Percentiles rank a stretch among this genome's conserved stretches.
Evolutionary conservation across 2,797 vertebrate genomes (phyloP).

Genomic region (Acanthis flammea): DNA sequence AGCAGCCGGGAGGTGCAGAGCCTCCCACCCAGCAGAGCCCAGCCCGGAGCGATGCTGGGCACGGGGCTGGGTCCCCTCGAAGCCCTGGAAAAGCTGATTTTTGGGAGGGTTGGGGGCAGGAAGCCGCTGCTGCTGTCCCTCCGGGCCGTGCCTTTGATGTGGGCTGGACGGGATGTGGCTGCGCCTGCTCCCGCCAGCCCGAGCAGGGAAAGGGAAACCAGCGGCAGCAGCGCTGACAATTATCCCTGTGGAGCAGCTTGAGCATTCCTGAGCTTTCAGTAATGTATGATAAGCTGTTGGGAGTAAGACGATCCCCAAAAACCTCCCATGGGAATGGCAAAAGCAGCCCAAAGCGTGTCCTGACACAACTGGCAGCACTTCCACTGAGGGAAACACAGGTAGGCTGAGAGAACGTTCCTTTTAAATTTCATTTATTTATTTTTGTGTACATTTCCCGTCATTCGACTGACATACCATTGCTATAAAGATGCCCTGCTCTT

Average conservation of each 20-base stretch:
- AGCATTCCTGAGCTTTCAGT: background rate
- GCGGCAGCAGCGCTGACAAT: background rate
- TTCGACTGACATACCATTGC: constrained; percentile 60
- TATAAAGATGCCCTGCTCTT: constrained; percentile 61
- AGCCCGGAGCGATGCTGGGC: accelerated
- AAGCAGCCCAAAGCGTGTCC: background rate
- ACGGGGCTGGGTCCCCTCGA: background rate
- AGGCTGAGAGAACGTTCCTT: background rate
- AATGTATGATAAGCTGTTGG: background rate
- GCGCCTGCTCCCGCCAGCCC: background rate
- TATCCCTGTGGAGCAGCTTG: background rate
- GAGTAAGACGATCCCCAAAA: background rate
- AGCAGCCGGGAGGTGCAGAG: background rate
- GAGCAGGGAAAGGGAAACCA: background rate
- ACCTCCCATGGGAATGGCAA: background rate
- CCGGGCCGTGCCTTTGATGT: constrained; percentile 31
- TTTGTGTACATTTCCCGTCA: constrained; percentile 68
- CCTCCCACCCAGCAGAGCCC: background rate
- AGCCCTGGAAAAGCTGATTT: background rate
- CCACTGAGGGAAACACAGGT: background rate
- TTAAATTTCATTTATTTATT: constrained; percentile 71
- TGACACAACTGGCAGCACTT: background rate
- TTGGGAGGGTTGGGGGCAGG: background rate
- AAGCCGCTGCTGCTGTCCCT: background rate
- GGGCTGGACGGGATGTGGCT: constrained; percentile 54